These are phyloP conservation scores for Nephrocerus scutellatus DNA, from an alignment of 2,888 invertebrate genomes.

Conservation along the genomic window DNA sequence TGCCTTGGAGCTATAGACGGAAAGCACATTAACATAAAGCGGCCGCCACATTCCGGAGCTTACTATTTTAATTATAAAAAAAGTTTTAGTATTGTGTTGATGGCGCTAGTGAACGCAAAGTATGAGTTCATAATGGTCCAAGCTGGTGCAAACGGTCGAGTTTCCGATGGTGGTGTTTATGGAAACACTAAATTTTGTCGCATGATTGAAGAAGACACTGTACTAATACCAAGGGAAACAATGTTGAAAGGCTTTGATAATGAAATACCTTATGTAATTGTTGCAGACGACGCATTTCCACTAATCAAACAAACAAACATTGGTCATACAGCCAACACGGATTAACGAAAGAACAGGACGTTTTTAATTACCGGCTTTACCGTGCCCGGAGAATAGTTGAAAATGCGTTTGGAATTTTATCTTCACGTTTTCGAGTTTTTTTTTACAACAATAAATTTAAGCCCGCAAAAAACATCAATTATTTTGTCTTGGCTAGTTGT, in stretches of 20 bases:
- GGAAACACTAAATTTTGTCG: slow-evolving; percentile 11
- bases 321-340: slow-evolving; percentile 7
- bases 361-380: slow-evolving; percentile 10
- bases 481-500: slow-evolving; percentile 5
- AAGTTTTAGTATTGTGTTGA: slow-evolving; percentile 15
- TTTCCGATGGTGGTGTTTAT: slow-evolving; percentile 16
- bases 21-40: slow-evolving; percentile 12
- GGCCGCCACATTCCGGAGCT: slow-evolving; percentile 12
- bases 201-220: slow-evolving; percentile 3
- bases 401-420: slow-evolving; percentile 23
- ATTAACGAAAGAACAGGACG: slow-evolving; percentile 5
- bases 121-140: slow-evolving; percentile 14
- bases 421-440: slow-evolving; percentile 27
- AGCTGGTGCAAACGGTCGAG: slow-evolving; percentile 13
- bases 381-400: slow-evolving; percentile 13
- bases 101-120: slow-evolving; percentile 17
- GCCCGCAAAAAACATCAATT: slow-evolving; percentile 1
- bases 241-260: slow-evolving; percentile 1
- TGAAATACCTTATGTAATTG: slow-evolving; percentile 14
- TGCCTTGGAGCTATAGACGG: slow-evolving; percentile 14
- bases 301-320: slow-evolving; percentile 12
- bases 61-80: slow-evolving; percentile 19
- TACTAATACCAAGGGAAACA: slow-evolving; percentile 10
- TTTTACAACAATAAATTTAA: slow-evolving; percentile 19
- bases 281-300: slow-evolving; percentile 16